phyloP scores from a whole-genome alignment of 2,797 vertebrate species.

The Neosilurus mollespiculum region DNA sequence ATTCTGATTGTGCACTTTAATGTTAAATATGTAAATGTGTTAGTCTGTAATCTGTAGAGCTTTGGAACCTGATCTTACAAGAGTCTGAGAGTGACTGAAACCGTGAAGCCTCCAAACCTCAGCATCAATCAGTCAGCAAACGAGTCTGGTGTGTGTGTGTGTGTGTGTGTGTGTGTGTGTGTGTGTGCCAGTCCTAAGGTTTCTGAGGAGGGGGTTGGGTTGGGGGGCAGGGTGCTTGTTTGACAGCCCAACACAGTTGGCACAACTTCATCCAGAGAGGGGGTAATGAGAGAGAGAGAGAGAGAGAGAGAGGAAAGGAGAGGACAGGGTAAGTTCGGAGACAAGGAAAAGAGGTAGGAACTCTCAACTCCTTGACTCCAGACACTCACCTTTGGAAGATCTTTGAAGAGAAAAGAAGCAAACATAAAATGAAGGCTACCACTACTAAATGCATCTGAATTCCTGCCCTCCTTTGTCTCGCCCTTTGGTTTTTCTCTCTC shows the following conservation, averaged over 20 bases:
- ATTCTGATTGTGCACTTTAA: neutral
- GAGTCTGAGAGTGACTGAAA: slow-evolving; percentile 47
- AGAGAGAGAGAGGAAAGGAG: slow-evolving; percentile 47
- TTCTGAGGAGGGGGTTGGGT: slow-evolving; percentile 54
- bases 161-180: slow-evolving; percentile 15
- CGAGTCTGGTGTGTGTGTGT: slow-evolving; percentile 47
- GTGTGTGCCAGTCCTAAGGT: slow-evolving; percentile 35
- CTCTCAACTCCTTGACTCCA: slow-evolving; percentile 58
- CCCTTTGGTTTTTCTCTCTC: slow-evolving; percentile 62
- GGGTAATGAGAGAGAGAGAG: slow-evolving; percentile 52
- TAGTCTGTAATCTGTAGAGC: neutral
- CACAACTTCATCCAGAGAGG: slow-evolving; percentile 65
- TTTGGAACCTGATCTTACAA: slow-evolving; percentile 23
- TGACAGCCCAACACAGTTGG: slow-evolving; percentile 80
- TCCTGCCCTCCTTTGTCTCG: slow-evolving; percentile 59
- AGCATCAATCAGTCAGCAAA: slow-evolving; percentile 60
- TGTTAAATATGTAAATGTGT: slow-evolving; percentile 12
- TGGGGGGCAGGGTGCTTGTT: slow-evolving; percentile 54
- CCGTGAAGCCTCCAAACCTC: slow-evolving; percentile 50
- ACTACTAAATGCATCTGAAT: slow-evolving; percentile 67
- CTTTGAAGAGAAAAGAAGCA: slow-evolving; percentile 59
- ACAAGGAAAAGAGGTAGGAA: slow-evolving; percentile 58
- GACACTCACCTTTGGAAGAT: slow-evolving; percentile 55
- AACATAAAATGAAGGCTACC: slow-evolving; percentile 69
- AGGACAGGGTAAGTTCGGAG: slow-evolving; percentile 58